Evolutionary conservation across 2,888 invertebrate species (phyloP).

Genomic region (Metalampra italica): DNA sequence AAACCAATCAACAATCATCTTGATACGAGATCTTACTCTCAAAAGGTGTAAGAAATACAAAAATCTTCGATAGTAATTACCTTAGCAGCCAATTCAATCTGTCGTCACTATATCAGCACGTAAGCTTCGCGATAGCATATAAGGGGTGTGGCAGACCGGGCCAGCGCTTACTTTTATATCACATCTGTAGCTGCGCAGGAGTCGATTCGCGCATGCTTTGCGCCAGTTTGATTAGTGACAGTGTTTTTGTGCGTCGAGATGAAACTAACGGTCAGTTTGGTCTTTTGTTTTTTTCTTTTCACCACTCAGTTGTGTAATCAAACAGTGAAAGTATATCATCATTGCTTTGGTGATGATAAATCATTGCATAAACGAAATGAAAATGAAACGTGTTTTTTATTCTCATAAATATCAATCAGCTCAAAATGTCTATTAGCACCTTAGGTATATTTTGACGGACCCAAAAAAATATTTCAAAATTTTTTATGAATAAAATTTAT

Average conservation of each 20-base stretch:
- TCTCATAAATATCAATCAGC: no score
- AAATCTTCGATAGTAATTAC: no score
- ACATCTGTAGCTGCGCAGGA: conserved; percentile 12
- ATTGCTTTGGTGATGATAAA: not conserved
- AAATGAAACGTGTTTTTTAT: no score
- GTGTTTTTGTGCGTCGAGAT: conserved; percentile 14
- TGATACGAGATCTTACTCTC: no score
- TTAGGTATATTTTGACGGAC: no score
- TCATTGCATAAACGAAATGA: no score
- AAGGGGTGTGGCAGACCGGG: conserved; percentile 13
- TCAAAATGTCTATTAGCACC: no score
- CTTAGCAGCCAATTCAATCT: conserved; percentile 4
- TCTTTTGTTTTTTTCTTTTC: conserved; percentile 1
- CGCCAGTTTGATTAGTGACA: not conserved
- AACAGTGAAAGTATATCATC: not conserved
- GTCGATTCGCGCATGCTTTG: conserved; percentile 2
- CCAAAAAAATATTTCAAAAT: no score
- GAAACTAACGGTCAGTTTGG: conserved; percentile 31
- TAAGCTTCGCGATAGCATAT: conserved; percentile 16
- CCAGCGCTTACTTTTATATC: conserved; percentile 14
- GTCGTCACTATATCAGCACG: conserved; percentile 13
- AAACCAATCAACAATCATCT: no score
- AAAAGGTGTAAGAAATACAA: no score
- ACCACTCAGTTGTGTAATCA: not conserved
- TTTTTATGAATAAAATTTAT: no score